These are phyloP conservation scores for Florisuga fusca DNA, from an alignment of 2,797 vertebrate species.

Conservation along the genomic window DNA sequence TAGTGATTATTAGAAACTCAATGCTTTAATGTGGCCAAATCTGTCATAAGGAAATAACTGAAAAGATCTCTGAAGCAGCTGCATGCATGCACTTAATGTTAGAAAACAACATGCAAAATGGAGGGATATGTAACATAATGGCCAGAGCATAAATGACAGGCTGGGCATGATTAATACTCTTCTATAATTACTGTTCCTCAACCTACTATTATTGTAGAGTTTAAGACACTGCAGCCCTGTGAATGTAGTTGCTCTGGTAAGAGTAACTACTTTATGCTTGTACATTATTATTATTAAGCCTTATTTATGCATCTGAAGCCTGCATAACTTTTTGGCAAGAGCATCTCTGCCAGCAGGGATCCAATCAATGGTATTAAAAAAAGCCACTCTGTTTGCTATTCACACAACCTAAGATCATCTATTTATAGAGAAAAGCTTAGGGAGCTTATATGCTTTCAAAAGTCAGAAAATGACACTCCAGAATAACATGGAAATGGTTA, in stretches of 20 bases:
- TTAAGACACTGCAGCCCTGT: conserved; percentile 70
- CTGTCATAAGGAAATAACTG: conserved; percentile 80
- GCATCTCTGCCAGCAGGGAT: conserved; percentile 66
- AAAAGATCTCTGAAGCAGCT: conserved; percentile 77
- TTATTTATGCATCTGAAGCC: conserved; percentile 75
- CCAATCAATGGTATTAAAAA: conserved; percentile 74
- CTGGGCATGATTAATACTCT: conserved; percentile 79
- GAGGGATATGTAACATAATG: conserved; percentile 78
- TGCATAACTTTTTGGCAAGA: conserved; percentile 77
- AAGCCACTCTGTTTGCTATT: conserved; percentile 65
- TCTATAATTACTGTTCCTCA: conserved; percentile 79
- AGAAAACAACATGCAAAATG: conserved; percentile 80
- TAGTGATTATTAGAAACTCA: conserved; percentile 78
- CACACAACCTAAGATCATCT: conserved; percentile 67
- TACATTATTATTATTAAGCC: conserved; percentile 74
- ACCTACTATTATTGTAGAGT: conserved; percentile 80
- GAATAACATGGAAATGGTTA: neutral
- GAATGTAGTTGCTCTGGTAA: conserved; percentile 70
- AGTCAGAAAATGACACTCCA: conserved; percentile 55
- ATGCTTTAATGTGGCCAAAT: conserved; percentile 80
- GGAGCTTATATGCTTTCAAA: conserved; percentile 52
- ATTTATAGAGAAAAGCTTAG: conserved; percentile 71
- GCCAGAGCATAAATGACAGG: conserved; percentile 76
- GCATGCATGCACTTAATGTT: conserved; percentile 72
- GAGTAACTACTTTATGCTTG: conserved; percentile 57